These are phyloP conservation scores for Craterocephalus amniculus DNA, from an alignment of 2,797 vertebrate species.

Conservation along the genomic window DNA sequence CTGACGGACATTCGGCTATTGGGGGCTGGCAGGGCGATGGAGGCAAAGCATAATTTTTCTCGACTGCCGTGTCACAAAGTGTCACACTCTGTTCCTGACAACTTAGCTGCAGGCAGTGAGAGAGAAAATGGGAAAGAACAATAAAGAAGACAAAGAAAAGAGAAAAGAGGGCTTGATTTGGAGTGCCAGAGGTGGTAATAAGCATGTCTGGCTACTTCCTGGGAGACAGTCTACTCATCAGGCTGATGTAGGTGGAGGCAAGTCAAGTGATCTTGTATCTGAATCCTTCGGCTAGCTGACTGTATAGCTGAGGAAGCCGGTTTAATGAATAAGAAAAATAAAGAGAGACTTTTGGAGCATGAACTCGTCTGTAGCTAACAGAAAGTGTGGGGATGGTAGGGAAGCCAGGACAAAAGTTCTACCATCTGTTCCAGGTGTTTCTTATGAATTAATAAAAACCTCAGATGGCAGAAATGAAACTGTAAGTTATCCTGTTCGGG, in stretches of 20 bases:
- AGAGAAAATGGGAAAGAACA: constrained; percentile 56
- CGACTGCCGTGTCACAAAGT: constrained; percentile 92
- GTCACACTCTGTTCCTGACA: constrained; percentile 93
- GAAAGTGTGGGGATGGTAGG: constrained; percentile 11
- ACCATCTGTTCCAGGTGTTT: constrained; percentile 34
- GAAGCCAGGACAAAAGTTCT: not conserved
- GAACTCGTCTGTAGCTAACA: constrained; percentile 14
- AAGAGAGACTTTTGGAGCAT: constrained; percentile 6
- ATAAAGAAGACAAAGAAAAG: constrained; percentile 50
- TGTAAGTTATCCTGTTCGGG: constrained; percentile 15
- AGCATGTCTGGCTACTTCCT: constrained; percentile 66
- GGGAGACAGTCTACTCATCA: constrained; percentile 64
- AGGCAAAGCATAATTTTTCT: constrained; percentile 91
- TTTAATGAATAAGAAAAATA: constrained; percentile 37
- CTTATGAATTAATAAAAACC: constrained; percentile 32
- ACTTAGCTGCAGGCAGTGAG: constrained; percentile 71
- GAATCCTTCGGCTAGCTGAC: constrained; percentile 31
- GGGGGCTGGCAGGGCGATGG: constrained; percentile 88
- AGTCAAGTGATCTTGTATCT: constrained; percentile 53
- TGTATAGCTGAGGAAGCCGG: constrained; percentile 11
- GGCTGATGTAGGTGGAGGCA: constrained; percentile 53
- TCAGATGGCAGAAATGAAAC: constrained; percentile 22
- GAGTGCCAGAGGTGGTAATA: constrained; percentile 66
- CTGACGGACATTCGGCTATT: constrained; percentile 85
- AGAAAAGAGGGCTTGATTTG: constrained; percentile 61